A percentile compares a stretch with the other conserved stretches of the same genome.
phyloP scores from a whole-genome alignment of 2,113 vertebrate genomes.

The Cryptotis parvus region DNA sequence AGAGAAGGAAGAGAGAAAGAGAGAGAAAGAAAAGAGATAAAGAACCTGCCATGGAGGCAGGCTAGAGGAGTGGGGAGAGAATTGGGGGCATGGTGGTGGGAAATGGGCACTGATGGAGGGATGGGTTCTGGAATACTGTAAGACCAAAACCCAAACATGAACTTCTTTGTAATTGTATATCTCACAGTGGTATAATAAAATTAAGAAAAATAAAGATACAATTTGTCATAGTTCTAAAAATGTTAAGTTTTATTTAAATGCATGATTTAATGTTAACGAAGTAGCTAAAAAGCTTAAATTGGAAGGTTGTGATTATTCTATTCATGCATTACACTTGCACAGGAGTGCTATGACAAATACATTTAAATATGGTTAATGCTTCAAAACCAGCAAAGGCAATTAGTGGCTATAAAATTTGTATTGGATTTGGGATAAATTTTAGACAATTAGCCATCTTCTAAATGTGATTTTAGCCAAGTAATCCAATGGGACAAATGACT shows the following conservation, averaged over 20 bases:
- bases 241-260: constrained; percentile 74
- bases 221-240: constrained; percentile 72
- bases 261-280: constrained; percentile 80
- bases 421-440: constrained; percentile 92
- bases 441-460: constrained; percentile 90
- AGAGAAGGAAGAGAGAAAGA: no score
- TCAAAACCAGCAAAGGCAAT: constrained; percentile 88
- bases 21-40: no score
- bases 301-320: constrained; percentile 47
- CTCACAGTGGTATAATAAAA: no score
- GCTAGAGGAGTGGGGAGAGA: no score
- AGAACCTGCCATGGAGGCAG: no score
- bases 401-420: constrained; percentile 90
- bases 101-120: no score
- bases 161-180: no score
- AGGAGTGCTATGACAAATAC: constrained; percentile 82
- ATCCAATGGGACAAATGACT: constrained; percentile 89
- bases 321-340: constrained; percentile 61
- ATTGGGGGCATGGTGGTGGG: no score
- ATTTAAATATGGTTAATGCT: constrained; percentile 86
- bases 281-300: constrained; percentile 78
- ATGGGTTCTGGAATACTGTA: no score
- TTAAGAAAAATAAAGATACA: no score
- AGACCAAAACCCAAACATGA: no score
- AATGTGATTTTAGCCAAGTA: constrained; percentile 91